Evolutionary conservation across 2,888 invertebrate genomes (phyloP).

Genomic region (Tolmerus cingulatus): DNA sequence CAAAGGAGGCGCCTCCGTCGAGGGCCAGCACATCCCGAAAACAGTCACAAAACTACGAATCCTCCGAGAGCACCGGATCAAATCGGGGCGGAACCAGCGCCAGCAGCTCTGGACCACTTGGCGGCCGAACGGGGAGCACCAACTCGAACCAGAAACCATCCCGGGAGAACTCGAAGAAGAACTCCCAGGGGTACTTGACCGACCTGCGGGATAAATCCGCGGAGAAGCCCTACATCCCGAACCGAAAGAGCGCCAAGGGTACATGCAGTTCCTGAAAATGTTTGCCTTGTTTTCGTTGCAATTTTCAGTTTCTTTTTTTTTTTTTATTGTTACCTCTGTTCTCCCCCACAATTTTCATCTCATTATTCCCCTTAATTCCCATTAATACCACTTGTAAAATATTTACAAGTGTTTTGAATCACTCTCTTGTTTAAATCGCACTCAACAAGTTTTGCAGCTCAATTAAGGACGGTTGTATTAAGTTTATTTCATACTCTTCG

Average conservation of each 20-base stretch:
- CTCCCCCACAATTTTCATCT: conserved; percentile 42
- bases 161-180: conserved; percentile 61
- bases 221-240: conserved; percentile 51
- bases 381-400: not conserved
- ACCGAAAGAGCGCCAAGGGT: conserved; percentile 54
- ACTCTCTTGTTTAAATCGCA: conserved; percentile 45
- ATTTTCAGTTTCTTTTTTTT: conserved; percentile 32
- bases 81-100: conserved; percentile 42
- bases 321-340: not conserved
- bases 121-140: conserved; percentile 47
- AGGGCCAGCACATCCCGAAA: conserved; percentile 49
- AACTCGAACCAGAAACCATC: conserved; percentile 57
- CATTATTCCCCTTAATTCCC: conserved; percentile 49
- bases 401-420: conserved; percentile 54
- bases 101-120: conserved; percentile 7
- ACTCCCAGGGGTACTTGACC: conserved; percentile 55
- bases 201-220: conserved; percentile 45
- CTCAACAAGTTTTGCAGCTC: not conserved
- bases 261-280: conserved; percentile 42
- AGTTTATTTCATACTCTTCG: no score
- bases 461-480: not conserved
- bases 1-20: conserved; percentile 50
- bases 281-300: conserved; percentile 10
- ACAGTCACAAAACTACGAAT: conserved; percentile 40
- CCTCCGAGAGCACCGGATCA: conserved; percentile 15